phyloP scores from a whole-genome alignment of 1,140 invertebrate species.

The Drosophila pectinifera region DNA sequence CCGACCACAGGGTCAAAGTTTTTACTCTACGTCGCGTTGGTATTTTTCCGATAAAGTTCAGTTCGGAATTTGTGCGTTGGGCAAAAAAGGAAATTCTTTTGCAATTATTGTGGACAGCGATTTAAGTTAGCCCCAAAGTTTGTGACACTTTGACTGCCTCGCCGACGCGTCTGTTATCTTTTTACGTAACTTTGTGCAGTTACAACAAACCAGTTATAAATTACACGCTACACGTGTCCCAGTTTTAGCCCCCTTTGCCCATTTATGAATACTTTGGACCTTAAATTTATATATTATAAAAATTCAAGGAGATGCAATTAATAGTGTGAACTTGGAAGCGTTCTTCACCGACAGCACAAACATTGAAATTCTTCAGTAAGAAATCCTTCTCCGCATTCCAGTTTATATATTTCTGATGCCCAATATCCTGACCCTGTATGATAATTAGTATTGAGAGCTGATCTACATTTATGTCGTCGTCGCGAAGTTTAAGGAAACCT shows the following conservation, averaged over 20 bases:
- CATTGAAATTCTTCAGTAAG: not conserved
- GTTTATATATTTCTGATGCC: not conserved
- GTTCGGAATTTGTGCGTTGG: not conserved
- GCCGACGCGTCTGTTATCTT: not conserved
- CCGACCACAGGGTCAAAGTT: not conserved
- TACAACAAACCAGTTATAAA: not conserved
- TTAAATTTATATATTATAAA: not conserved
- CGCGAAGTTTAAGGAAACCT: not conserved
- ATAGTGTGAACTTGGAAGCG: not conserved
- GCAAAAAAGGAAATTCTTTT: constrained; percentile 4
- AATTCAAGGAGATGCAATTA: too few species aligned
- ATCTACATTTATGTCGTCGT: not conserved
- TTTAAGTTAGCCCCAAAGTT: constrained; percentile 14
- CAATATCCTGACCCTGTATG: not conserved
- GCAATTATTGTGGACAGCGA: constrained; percentile 29
- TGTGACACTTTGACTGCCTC: constrained; percentile 23
- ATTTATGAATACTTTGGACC: not conserved
- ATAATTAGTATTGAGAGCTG: not conserved
- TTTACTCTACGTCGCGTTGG: not conserved
- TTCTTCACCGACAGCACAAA: not conserved
- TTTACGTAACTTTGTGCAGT: not conserved
- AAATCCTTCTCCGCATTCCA: too few species aligned
- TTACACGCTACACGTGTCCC: not conserved
- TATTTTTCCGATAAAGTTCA: constrained; percentile 6
- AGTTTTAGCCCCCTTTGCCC: not conserved